These are phyloP conservation scores for Spondyliosoma cantharus DNA, from an alignment of 2,797 vertebrate species.

Conservation along the genomic window DNA sequence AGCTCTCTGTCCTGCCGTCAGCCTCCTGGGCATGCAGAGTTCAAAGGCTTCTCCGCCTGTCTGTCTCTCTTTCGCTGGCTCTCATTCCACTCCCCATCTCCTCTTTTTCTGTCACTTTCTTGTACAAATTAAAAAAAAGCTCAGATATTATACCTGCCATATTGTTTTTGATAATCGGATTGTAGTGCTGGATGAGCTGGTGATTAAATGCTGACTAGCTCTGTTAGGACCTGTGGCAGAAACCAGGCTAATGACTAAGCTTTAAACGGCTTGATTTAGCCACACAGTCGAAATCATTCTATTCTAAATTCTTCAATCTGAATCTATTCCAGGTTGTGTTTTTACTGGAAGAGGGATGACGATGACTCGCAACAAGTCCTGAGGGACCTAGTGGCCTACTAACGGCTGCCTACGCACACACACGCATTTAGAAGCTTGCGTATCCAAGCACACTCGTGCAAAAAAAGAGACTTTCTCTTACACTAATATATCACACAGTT, in stretches of 20 bases:
- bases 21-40: slow-evolving; percentile 62
- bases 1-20: slow-evolving; percentile 57
- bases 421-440: slow-evolving; percentile 16
- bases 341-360: slow-evolving; percentile 57
- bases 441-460: slow-evolving; percentile 33
- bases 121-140: neutral
- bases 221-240: slow-evolving; percentile 16
- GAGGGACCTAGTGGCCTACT: slow-evolving; percentile 68
- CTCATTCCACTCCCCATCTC: neutral
- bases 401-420: slow-evolving; percentile 56
- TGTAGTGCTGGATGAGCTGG: slow-evolving; percentile 8
- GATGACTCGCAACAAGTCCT: slow-evolving; percentile 62
- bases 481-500: slow-evolving; percentile 34
- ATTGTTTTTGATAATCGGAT: neutral
- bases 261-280: slow-evolving; percentile 32
- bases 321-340: slow-evolving; percentile 62
- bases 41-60: slow-evolving; percentile 60
- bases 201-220: slow-evolving; percentile 57
- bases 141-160: neutral
- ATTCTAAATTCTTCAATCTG: slow-evolving; percentile 22
- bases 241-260: slow-evolving; percentile 57
- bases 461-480: slow-evolving; percentile 6
- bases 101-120: neutral
- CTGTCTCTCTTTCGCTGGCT: slow-evolving; percentile 28
- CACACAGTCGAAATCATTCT: slow-evolving; percentile 5